A percentile compares a stretch with the other conserved stretches of the same genome.
Evolutionary conservation across 2,888 invertebrate genomes (phyloP).

Genomic region (Buathra laborator): DNA sequence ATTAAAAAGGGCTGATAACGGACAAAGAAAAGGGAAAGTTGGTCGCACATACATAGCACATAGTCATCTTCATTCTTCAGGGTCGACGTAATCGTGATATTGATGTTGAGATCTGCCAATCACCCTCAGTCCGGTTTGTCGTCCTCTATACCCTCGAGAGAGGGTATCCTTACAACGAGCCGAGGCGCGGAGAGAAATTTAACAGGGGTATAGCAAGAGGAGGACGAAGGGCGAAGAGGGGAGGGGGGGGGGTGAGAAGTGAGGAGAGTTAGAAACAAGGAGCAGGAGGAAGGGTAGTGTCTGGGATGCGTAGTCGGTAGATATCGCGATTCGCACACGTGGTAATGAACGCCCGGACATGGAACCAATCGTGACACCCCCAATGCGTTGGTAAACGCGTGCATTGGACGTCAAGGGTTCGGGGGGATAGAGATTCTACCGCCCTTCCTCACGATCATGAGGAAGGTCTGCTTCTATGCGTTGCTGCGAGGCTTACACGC

Average conservation of each 20-base stretch:
- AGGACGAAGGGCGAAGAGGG: too few species aligned
- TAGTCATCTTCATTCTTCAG: background rate
- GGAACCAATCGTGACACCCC: conserved; percentile 29
- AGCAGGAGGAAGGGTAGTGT: conserved; percentile 28
- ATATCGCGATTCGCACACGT: conserved; percentile 39
- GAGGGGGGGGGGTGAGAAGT: too few species aligned
- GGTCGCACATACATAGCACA: background rate
- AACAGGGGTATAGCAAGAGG: too few species aligned
- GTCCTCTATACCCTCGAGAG: background rate
- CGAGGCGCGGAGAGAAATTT: background rate
- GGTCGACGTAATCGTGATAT: background rate
- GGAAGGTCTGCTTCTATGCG: background rate
- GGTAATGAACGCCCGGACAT: conserved; percentile 49
- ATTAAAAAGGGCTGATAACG: background rate
- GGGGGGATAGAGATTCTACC: conserved; percentile 13
- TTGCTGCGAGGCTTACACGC: background rate
- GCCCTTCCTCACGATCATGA: conserved; percentile 11
- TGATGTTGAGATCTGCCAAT: background rate
- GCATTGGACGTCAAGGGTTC: conserved; percentile 42
- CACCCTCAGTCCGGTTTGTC: background rate
- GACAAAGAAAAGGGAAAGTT: background rate
- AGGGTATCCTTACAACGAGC: background rate
- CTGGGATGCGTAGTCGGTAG: conserved; percentile 9
- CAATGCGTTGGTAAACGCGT: conserved; percentile 23
- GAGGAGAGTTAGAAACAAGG: too few species aligned